Evolutionary conservation across 2,888 invertebrate genomes (phyloP).

Genomic region (Dicyrtomina minuta): DNA sequence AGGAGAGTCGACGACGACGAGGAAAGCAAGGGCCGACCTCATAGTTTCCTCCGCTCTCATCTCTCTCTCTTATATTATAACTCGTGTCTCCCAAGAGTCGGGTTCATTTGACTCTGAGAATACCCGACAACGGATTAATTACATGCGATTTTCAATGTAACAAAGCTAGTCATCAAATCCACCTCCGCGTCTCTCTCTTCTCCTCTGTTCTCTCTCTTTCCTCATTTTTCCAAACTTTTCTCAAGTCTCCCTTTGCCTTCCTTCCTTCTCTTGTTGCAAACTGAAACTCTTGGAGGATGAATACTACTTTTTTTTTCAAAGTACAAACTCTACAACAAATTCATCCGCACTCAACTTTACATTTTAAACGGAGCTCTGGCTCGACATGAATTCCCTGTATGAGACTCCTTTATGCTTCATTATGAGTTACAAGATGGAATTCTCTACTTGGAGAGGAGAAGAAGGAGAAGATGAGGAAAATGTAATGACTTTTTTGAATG

Average conservation of each 20-base stretch:
- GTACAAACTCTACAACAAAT: background rate
- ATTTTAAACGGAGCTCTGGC: background rate
- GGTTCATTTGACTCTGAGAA: conserved; percentile 37
- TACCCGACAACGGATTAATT: conserved; percentile 45
- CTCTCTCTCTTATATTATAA: conserved; percentile 10
- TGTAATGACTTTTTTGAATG: too few species aligned
- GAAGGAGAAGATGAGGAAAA: background rate
- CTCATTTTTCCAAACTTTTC: background rate
- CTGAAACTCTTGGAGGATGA: background rate
- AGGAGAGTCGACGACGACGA: too few species aligned
- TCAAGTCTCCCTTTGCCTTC: conserved; percentile 25
- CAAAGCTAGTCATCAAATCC: conserved; percentile 41
- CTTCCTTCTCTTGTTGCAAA: conserved; percentile 14
- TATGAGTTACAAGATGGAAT: background rate
- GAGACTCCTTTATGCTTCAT: background rate
- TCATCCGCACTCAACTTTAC: background rate
- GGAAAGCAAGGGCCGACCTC: conserved; percentile 20
- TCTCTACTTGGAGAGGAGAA: background rate
- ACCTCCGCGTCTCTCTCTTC: conserved; percentile 23
- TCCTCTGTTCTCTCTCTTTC: conserved; percentile 20
- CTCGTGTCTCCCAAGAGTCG: conserved; percentile 34
- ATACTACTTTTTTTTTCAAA: background rate
- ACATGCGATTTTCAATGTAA: conserved; percentile 46
- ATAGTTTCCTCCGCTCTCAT: conserved; percentile 8
- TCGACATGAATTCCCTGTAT: too few species aligned